Base-by-base conservation (phyloP, 2,888 invertebrate genomes). In the Biston betularia region DNA sequence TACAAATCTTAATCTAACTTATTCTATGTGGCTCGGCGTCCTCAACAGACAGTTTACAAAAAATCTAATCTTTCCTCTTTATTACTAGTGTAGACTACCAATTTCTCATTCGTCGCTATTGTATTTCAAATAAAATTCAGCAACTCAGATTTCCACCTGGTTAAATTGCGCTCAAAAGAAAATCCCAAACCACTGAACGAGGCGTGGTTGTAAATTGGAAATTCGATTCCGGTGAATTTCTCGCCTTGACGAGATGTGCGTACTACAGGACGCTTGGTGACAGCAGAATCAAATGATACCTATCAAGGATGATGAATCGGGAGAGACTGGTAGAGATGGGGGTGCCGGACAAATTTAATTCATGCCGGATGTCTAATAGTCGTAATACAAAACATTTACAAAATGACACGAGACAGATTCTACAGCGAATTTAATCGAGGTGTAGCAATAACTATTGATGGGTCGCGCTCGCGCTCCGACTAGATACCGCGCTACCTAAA, bases 201-300 rank as follows among this genome's bases (percentile, higher is more conserved):
- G 53, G 55, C 48, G 34, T 42, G 55, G 35, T 62, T 15, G 58
- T 58, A 63, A 67, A 63, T 66, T 67, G 63, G 57, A 67, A 67
- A 67, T 58, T 58, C 57, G 54, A 63, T 67, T 67, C 42, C 63
- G 46, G 63, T 35, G 58, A 67, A 63, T 63, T 67, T 63, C 63
- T 35, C 52, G 14, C 58, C 9, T 38, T 67, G 58, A 59, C 63
- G 67, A 55, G 59, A 58, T 44, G 54, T 40, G 56, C 33, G 55
- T 53, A 53, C 53, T 65, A 65, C 65, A 44, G 56, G 49, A 12
- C 62, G 66, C 35, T 54, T 24, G 49, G 65, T 54, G 66, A 58
- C 62, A 58, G 66, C 63, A 67, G 63, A 59, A 24, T 24, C 24
- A 24, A 24, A 63, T 67, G 59, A 56, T 60, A 55, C 63, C 67